Conservation (phyloP, 92 coral and sea anemone genomes). For the Siderastrea siderea region DNA sequence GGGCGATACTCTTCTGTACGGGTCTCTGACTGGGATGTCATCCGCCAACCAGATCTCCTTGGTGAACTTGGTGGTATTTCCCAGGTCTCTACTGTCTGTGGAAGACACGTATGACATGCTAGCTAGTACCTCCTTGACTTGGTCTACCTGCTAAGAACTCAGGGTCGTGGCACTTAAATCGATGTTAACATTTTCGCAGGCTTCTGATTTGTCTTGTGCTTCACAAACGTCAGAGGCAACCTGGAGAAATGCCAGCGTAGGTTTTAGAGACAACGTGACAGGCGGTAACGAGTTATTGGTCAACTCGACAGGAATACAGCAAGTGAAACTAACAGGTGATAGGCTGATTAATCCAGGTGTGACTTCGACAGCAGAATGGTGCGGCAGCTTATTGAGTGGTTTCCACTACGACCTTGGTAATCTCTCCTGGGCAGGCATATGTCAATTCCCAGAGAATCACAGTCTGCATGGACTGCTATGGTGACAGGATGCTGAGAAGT, state of each 20-base stretch:
- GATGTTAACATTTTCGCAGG: not conserved
- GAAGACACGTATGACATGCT: conserved; percentile 45
- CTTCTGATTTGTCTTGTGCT: not conserved
- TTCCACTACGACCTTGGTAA: conserved; percentile 43
- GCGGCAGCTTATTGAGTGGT: conserved; percentile 5
- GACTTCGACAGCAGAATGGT: not conserved
- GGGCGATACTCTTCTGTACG: conserved; percentile 47
- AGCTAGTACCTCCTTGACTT: conserved; percentile 24
- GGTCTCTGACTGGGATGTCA: conserved; percentile 34
- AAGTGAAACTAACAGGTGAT: not conserved
- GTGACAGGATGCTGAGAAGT: too few relatives aligned
- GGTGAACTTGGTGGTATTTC: conserved; percentile 24
- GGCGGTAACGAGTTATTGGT: conserved; percentile 21
- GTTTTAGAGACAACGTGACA: conserved; percentile 4
- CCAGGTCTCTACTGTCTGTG: conserved; percentile 36
- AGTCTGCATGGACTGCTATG: too few relatives aligned
- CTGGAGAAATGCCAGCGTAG: not conserved
- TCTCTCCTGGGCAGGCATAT: too few relatives aligned
- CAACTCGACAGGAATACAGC: conserved; percentile 32
- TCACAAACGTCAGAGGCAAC: conserved; percentile 7
- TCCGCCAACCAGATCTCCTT: conserved; percentile 26
- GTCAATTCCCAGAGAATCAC: too few relatives aligned
- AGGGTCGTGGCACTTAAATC: conserved; percentile 22
- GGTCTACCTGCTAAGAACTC: conserved; percentile 19
- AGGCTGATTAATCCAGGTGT: conserved; percentile 15